A percentile compares a stretch with the other conserved stretches of the same genome.
Conservation (phyloP, 2,797 vertebrate genomes). For the Melanotaenia nigrans region DNA sequence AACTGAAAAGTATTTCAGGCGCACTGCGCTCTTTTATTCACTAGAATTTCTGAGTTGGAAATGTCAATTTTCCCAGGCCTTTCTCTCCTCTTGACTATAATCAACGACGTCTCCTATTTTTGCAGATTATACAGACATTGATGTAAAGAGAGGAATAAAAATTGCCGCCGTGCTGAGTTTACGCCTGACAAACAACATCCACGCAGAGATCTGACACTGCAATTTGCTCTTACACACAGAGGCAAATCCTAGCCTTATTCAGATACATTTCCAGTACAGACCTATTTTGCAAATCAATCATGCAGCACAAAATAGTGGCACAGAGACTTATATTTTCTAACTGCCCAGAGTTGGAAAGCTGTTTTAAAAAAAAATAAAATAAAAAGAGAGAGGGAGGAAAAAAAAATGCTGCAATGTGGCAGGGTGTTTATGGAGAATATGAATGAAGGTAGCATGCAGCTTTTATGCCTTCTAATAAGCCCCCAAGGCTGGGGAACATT, state of each 20-base stretch:
- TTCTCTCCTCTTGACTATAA: constrained; percentile 68
- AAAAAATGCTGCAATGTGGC: constrained; percentile 56
- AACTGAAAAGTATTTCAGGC: constrained; percentile 55
- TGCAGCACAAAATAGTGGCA: constrained; percentile 80
- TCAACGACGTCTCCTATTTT: constrained; percentile 70
- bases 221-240: constrained; percentile 76
- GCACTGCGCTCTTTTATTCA: constrained; percentile 27
- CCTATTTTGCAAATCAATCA: constrained; percentile 83
- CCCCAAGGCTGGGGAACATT: constrained; percentile 80
- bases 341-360: constrained; percentile 64
- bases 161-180: constrained; percentile 72
- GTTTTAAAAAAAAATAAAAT: constrained; percentile 21
- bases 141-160: constrained; percentile 70
- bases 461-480: constrained; percentile 86
- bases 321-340: constrained; percentile 76
- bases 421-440: constrained; percentile 79
- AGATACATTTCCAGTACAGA: constrained; percentile 77
- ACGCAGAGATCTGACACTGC: constrained; percentile 73
- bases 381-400: neutral
- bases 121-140: constrained; percentile 75
- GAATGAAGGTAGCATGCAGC: constrained; percentile 82
- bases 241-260: constrained; percentile 74
- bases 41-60: constrained; percentile 58
- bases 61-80: constrained; percentile 62
- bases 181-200: constrained; percentile 78